Percentiles rank a stretch among this genome's conserved stretches.
phyloP scores from a whole-genome alignment of 2,113 vertebrate species.

The Sander lucioperca region DNA sequence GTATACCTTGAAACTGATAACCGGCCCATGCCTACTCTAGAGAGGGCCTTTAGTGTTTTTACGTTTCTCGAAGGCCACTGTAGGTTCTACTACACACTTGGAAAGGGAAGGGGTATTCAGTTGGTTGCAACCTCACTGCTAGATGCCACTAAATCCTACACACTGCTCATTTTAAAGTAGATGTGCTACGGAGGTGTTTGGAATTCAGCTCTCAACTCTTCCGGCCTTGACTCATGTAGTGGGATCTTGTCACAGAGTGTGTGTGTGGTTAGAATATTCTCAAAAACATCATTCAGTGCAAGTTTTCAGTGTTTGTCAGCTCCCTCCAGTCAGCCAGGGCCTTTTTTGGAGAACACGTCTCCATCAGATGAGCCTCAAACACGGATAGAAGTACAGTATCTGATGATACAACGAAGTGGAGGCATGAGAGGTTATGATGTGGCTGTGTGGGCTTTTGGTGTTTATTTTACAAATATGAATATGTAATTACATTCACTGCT shows the following conservation, averaged over 20 bases:
- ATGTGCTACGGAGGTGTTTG: conserved; percentile 19
- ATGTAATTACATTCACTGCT: not conserved
- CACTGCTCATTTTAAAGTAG: not conserved
- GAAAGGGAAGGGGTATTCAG: too few relatives aligned
- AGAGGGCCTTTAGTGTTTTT: too few relatives aligned
- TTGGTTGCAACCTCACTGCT: too few relatives aligned
- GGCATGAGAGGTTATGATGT: not conserved
- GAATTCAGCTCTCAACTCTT: conserved; percentile 27
- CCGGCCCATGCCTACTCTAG: too few relatives aligned
- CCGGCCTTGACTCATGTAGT: not conserved
- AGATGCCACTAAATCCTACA: too few relatives aligned
- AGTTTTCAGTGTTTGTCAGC: conserved; percentile 17
- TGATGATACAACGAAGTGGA: not conserved
- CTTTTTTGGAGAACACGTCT: not conserved
- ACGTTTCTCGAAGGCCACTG: too few relatives aligned
- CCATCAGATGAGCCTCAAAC: not conserved
- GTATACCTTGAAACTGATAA: too few relatives aligned
- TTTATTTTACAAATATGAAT: conserved; percentile 21
- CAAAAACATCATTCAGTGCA: not conserved
- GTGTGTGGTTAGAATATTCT: not conserved
- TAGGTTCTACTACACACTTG: too few relatives aligned
- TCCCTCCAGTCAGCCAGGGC: not conserved
- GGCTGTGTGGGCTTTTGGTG: not conserved
- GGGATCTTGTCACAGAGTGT: not conserved
- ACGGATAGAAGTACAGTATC: not conserved